phyloP scores from a whole-genome alignment of 1,140 invertebrate genomes.

The Pogonognathellus flavescens region DNA sequence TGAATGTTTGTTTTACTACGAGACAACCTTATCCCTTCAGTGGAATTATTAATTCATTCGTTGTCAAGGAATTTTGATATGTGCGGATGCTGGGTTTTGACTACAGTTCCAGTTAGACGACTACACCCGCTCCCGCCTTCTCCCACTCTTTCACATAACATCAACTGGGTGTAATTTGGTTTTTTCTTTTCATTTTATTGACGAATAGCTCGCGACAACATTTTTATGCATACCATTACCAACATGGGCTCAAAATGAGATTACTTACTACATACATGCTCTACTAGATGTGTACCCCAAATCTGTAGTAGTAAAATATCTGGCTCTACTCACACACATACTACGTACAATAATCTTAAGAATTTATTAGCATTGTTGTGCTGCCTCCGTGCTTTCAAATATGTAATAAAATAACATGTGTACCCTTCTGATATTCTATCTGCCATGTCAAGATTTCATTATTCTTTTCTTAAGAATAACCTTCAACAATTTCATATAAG shows the following conservation, averaged over 20 bases:
- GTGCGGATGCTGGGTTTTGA: conserved; percentile 6
- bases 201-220: conserved; percentile 6
- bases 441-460: neutral
- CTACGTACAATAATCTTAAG: conserved; percentile 14
- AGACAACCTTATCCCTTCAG: too few species aligned
- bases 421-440: neutral
- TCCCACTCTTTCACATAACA: conserved; percentile 7
- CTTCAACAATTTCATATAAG: neutral
- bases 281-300: neutral
- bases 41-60: too few species aligned
- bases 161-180: conserved; percentile 4
- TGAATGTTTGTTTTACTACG: too few species aligned
- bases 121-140: conserved; percentile 28
- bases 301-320: neutral
- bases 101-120: conserved; percentile 11
- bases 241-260: conserved; percentile 16
- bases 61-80: too few species aligned
- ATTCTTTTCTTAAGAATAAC: conserved; percentile 2
- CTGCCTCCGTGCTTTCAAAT: neutral
- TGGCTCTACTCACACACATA: too few species aligned
- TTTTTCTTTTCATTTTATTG: conserved; percentile 28
- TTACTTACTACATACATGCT: neutral
- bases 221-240: conserved; percentile 23
- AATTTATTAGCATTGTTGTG: conserved; percentile 45
- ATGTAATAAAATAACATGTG: conserved; percentile 45